Evolutionary conservation across 1,140 invertebrate species (phyloP), one percentile per base, ranked within the genome.

Genomic region (Drosophila willistoni): DNA sequence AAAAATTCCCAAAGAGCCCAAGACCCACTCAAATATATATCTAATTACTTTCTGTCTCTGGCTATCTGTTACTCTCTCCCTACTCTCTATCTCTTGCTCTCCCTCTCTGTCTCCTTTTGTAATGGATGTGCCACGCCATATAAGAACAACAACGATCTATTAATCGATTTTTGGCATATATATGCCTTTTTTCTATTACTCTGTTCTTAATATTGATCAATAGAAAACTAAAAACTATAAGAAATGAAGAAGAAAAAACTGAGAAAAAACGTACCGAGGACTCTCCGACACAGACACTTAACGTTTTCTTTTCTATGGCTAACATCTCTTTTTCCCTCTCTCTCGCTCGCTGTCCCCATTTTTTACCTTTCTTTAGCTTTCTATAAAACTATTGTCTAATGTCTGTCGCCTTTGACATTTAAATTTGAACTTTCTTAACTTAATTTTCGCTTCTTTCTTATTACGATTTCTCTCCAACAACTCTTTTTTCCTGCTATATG

Each of bases 251-350:
- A n/a, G n/a, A n/a, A n/a, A n/a, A n/a, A n/a, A n/a, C n/a, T n/a
- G n/a, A n/a, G n/a, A 51, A 55, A 42, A 62, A 55, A 42, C 71
- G 42, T 41, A 39, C 54, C 61, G 55, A 70, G 29, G 73, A 68
- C 70, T 64, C 60, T 65, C n/a, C 7, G 51, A 57, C 33, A 44
- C 47, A 44, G 59, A 69, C 61, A 73, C n/a, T 17, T 19, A 42
- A 69, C 14, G 19, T 17, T 34, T 56, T 19, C 17, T 36, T 29
- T 36, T 12, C 9, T 51, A 9, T 51, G 3, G 17, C 44, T 47
- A 9, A 6, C 7, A 1, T 7, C 7, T 19, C 14, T 72, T 17
- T 39, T 13, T 17, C 14, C 25, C 47, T 44, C 0, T 68, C 29
- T 63, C 7, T 68, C 29, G 44, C 12, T 60, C 47, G 41, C 47